These are phyloP conservation scores for Cetoscarus ocellatus DNA, from an alignment of 2,797 vertebrate species.

Conservation along the genomic window DNA sequence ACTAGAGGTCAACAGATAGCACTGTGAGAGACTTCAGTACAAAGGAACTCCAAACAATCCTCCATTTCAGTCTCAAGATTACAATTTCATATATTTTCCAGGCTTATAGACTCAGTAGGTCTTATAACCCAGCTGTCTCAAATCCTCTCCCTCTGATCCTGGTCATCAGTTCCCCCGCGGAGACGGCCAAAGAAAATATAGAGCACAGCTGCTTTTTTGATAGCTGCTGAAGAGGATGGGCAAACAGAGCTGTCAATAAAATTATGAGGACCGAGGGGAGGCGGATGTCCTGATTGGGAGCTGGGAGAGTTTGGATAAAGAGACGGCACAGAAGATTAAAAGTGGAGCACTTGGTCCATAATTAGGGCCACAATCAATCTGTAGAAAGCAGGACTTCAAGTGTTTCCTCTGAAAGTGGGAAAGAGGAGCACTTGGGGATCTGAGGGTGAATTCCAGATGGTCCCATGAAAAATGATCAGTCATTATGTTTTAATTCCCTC, in stretches of 20 bases:
- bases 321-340: slow-evolving; percentile 30
- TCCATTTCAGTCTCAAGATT: slow-evolving; percentile 47
- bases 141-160: slow-evolving; percentile 44
- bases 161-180: slow-evolving; percentile 57
- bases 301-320: slow-evolving; percentile 38
- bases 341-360: slow-evolving; percentile 37
- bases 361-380: slow-evolving; percentile 47
- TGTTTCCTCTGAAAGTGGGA: slow-evolving; percentile 44
- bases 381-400: slow-evolving; percentile 39
- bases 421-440: slow-evolving; percentile 21
- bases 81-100: slow-evolving; percentile 57
- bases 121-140: slow-evolving; percentile 59
- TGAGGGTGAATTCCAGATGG: slow-evolving; percentile 42
- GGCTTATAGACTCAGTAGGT: slow-evolving; percentile 39
- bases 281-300: slow-evolving; percentile 34
- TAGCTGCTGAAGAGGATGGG: slow-evolving; percentile 52
- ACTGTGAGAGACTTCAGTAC: slow-evolving; percentile 29
- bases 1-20: slow-evolving; percentile 52
- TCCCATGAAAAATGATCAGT: slow-evolving; percentile 14
- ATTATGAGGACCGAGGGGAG: slow-evolving; percentile 32
- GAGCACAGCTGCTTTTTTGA: slow-evolving; percentile 67
- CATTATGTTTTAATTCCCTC: slow-evolving; percentile 30
- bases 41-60: slow-evolving; percentile 44
- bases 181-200: slow-evolving; percentile 50
- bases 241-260: slow-evolving; percentile 56